Conservation (phyloP, 2,888 invertebrate genomes). For the Xestia xanthographa region DNA sequence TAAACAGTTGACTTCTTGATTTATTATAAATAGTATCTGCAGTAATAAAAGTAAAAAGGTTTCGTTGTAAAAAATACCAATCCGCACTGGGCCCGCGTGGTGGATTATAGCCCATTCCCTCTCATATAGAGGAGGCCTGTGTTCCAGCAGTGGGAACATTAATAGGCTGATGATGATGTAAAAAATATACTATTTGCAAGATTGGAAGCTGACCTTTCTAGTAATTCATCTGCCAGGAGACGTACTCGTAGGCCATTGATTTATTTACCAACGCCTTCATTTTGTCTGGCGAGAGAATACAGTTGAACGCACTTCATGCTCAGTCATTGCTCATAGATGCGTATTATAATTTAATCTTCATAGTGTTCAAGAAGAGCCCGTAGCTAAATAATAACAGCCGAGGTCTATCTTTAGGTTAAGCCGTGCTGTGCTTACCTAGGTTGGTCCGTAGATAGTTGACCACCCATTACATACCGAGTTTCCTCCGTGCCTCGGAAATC, state of each 20-base stretch:
- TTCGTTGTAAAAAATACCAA: constrained; percentile 14
- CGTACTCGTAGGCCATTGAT: constrained; percentile 30
- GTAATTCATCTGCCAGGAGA: constrained; percentile 22
- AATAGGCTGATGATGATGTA: too few species aligned
- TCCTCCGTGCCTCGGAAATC: too few species aligned
- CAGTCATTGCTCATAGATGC: constrained; percentile 8
- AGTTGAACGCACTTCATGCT: constrained; percentile 10
- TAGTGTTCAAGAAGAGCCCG: background rate
- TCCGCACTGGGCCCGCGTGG: too few species aligned
- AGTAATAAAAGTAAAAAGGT: constrained; percentile 29
- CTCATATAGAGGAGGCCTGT: too few species aligned
- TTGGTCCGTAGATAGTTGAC: too few species aligned
- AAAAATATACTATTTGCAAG: constrained; percentile 18
- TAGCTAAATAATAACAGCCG: too few species aligned
- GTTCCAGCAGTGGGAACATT: too few species aligned
- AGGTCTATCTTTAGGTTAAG: too few species aligned
- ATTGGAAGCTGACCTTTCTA: constrained; percentile 19
- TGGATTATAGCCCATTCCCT: too few species aligned
- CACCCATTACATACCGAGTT: too few species aligned
- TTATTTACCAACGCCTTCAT: constrained; percentile 39
- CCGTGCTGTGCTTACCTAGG: too few species aligned
- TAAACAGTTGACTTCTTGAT: constrained; percentile 13
- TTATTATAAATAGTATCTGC: constrained; percentile 21
- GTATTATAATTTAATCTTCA: background rate
- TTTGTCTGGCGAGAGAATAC: constrained; percentile 5